Evolutionary conservation across 1,140 invertebrate genomes (phyloP), one percentile per base, ranked within the genome.

Genomic region (Ectropis grisescens): DNA sequence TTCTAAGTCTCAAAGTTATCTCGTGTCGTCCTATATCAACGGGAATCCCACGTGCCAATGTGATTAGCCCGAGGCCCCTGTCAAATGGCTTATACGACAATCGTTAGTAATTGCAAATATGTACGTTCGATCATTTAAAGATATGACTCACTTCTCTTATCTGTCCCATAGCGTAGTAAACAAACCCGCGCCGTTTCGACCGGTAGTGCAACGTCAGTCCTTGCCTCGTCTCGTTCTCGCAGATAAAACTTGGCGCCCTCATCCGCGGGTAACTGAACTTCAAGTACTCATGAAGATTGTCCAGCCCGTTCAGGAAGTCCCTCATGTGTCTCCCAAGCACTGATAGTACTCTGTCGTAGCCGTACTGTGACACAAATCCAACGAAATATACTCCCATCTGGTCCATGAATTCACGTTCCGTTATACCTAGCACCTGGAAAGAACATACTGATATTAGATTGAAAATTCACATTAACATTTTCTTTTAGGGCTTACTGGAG

Each of bases 101-200:
- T n/a, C n/a, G n/a, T n/a, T n/a, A n/a, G n/a, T n/a, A n/a, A n/a
- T n/a, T n/a, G n/a, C n/a, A n/a, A n/a, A n/a, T n/a, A n/a, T n/a
- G n/a, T n/a, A n/a, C n/a, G n/a, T n/a, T n/a, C n/a, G n/a, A n/a
- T n/a, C n/a, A n/a, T n/a, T n/a, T n/a, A n/a, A n/a, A n/a, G n/a
- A n/a, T n/a, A n/a, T n/a, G n/a, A 68, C 58, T 51, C 35, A 89
- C 90, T 84, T 95, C 91, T 68, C 93, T 87, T 32, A 98, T 97
- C 78, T 98, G 96, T 3, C 97, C 97, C 90, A 97, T 97, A 1
- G 96, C 96, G 60, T 98, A 99, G 74, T 96, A 95, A 1, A 98
- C 90, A 68, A 96, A 98, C 0, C 96, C 96, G 31, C 92, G 85
- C 36, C 96, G 78, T 79, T 96, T 97, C 38, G 94, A 97, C 27